These are phyloP conservation scores for Salmo trutta DNA, from an alignment of 2,797 vertebrate genomes.

Conservation along the genomic window DNA sequence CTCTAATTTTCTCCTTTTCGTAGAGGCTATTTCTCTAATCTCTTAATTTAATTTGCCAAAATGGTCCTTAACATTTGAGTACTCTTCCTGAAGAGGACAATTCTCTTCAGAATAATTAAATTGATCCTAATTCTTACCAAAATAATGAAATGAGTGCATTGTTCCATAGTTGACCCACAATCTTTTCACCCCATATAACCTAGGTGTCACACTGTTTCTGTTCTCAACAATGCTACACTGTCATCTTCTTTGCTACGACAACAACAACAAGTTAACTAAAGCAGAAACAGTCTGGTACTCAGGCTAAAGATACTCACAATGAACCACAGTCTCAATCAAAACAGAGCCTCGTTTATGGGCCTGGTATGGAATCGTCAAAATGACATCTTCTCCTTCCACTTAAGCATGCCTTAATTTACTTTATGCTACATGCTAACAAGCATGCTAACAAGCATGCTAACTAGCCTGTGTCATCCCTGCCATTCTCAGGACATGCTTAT, in stretches of 20 bases:
- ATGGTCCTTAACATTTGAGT: background rate
- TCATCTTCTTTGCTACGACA: background rate
- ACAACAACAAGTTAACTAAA: background rate
- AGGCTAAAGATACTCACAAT: too few relatives aligned
- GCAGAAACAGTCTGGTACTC: too few relatives aligned
- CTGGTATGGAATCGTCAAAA: background rate
- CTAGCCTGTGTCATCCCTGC: constrained; percentile 1
- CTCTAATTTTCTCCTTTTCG: background rate
- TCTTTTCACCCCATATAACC: background rate
- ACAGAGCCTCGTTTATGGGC: background rate
- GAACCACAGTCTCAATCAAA: background rate
- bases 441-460: background rate
- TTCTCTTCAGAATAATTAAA: background rate
- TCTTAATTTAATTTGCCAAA: background rate
- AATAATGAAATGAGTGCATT: background rate
- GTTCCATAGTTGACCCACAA: background rate
- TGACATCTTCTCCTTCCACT: background rate
- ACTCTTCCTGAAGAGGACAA: background rate
- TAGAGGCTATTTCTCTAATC: background rate
- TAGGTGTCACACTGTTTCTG: background rate
- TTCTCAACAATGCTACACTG: too few relatives aligned
- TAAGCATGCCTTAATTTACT: background rate
- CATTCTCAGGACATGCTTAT: constrained; percentile 89
- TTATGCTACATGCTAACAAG: background rate
- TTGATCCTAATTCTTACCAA: background rate